Evolutionary conservation across 2,797 vertebrate genomes (phyloP).

Genomic region (Distichodus sexfasciatus): DNA sequence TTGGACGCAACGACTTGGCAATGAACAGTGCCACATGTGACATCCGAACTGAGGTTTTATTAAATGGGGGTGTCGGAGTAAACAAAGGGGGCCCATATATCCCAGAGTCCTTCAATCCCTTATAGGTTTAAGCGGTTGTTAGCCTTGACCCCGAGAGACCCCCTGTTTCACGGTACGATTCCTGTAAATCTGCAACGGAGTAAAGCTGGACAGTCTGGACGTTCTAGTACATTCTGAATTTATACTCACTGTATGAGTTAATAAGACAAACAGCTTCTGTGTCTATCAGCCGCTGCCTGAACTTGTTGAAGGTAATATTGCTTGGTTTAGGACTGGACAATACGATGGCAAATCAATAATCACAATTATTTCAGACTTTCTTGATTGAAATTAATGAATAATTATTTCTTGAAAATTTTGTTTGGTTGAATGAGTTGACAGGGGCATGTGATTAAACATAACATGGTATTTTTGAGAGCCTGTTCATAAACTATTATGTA

Average conservation of each 20-base stretch:
- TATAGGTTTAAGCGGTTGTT: background rate
- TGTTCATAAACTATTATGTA: no score
- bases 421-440: no score
- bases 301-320: background rate
- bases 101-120: slow-evolving; percentile 8
- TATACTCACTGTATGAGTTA: background rate
- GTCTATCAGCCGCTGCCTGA: background rate
- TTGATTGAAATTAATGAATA: no score
- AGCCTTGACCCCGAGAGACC: slow-evolving; percentile 31
- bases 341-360: background rate
- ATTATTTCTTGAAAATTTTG: no score
- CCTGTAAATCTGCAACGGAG: slow-evolving; percentile 15
- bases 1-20: background rate
- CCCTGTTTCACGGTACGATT: slow-evolving; percentile 30
- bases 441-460: no score
- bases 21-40: background rate
- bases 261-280: slow-evolving; percentile 2
- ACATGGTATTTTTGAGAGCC: no score
- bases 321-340: background rate
- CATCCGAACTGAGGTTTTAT: background rate
- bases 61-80: slow-evolving; percentile 4
- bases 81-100: background rate
- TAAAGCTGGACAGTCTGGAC: background rate
- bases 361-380: no score
- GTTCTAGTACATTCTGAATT: background rate